Percentiles rank a stretch among this genome's conserved stretches.
phyloP scores from a whole-genome alignment of 2,888 invertebrate genomes.

The Parelbella ahira region DNA sequence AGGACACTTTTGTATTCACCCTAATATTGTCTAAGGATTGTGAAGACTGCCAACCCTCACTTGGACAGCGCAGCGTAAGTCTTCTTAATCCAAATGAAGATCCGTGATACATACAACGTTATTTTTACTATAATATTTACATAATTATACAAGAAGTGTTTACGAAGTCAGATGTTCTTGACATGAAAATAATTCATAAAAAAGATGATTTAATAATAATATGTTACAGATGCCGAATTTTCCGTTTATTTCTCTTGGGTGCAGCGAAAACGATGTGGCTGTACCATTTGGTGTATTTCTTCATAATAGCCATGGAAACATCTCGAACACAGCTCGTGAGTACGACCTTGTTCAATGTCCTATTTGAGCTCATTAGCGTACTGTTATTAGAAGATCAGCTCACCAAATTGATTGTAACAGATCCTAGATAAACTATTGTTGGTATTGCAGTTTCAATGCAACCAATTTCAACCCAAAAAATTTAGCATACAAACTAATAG shows the following conservation, averaged over 20 bases:
- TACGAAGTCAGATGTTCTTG: too few species aligned
- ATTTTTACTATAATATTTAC: too few species aligned
- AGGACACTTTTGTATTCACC: too few species aligned
- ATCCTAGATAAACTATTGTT: constrained; percentile 33
- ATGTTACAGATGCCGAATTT: constrained; percentile 55
- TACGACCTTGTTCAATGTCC: constrained; percentile 30
- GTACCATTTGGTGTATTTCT: constrained; percentile 46
- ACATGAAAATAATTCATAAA: too few species aligned
- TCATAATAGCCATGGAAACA: constrained; percentile 48
- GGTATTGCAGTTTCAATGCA: constrained; percentile 47
- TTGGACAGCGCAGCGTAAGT: too few species aligned
- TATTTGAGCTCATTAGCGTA: constrained; percentile 28
- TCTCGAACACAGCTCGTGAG: constrained; percentile 51
- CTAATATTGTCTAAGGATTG: too few species aligned
- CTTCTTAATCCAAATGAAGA: too few species aligned
- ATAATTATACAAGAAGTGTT: too few species aligned
- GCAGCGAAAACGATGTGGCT: constrained; percentile 62
- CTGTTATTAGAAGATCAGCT: constrained; percentile 26
- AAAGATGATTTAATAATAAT: too few species aligned
- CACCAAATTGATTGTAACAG: constrained; percentile 25
- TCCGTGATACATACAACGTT: too few species aligned
- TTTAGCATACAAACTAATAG: constrained; percentile 61
- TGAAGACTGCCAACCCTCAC: too few species aligned
- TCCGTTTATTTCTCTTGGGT: constrained; percentile 40
- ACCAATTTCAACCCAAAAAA: constrained; percentile 52